These are phyloP conservation scores for Sebastes cheni DNA, from an alignment of 2,797 vertebrate species.

Conservation along the genomic window DNA sequence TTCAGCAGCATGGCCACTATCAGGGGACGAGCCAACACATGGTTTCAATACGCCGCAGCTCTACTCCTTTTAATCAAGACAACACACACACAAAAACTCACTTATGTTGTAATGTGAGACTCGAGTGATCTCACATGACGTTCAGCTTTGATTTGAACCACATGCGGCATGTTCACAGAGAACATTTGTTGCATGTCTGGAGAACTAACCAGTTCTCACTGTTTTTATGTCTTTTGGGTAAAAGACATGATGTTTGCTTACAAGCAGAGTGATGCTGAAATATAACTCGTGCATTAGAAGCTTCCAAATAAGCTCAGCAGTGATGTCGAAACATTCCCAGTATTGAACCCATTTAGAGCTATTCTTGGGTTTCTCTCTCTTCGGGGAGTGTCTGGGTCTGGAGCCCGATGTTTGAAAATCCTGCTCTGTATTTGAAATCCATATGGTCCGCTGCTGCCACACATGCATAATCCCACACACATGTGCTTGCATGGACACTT, in stretches of 20 bases:
- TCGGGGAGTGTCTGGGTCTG: constrained; percentile 22
- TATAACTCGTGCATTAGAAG: not conserved
- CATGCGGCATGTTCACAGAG: constrained; percentile 26
- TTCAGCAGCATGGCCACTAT: constrained; percentile 2
- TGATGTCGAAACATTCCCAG: constrained; percentile 27
- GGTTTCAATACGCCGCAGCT: constrained; percentile 54
- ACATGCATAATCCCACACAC: constrained; percentile 26
- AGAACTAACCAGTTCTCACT: not conserved
- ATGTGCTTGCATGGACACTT: constrained; percentile 2
- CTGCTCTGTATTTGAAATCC: constrained; percentile 34
- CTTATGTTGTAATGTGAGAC: constrained; percentile 35
- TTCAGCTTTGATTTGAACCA: constrained; percentile 58
- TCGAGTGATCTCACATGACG: constrained; percentile 5
- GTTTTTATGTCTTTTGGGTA: constrained; percentile 16
- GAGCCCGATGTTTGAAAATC: constrained; percentile 31
- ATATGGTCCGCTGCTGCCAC: constrained; percentile 24
- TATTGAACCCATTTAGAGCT: constrained; percentile 32
- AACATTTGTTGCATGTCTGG: constrained; percentile 11
- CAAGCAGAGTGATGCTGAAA: not conserved
- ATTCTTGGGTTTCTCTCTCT: constrained; percentile 14
- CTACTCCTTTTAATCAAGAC: constrained; percentile 37
- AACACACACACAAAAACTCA: not conserved
- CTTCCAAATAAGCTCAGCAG: not conserved
- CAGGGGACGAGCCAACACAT: constrained; percentile 43
- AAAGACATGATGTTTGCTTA: constrained; percentile 1